Evolutionary conservation across 2,888 invertebrate species (phyloP).

Genomic region (Vanessa cardui): DNA sequence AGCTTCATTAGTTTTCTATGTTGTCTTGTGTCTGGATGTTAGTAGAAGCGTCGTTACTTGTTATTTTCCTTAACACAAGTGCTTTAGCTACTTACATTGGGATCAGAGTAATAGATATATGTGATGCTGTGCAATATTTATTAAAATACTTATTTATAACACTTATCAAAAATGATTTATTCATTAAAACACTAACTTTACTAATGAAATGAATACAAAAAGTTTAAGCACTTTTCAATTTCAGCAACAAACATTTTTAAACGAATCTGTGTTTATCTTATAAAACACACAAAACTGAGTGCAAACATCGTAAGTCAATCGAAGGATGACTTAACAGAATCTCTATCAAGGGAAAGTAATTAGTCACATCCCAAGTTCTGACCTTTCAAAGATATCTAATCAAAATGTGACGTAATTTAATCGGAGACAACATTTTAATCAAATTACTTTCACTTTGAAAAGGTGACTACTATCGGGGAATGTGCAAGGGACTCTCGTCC

Average conservation of each 20-base stretch:
- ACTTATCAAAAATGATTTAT: no score
- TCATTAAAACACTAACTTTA: no score
- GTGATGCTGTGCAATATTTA: no score
- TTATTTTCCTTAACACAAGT: no score
- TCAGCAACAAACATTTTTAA: neutral
- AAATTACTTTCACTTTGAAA: constrained; percentile 3
- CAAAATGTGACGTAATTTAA: constrained; percentile 10
- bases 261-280: neutral
- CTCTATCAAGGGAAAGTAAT: constrained; percentile 29
- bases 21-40: no score
- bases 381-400: constrained; percentile 18
- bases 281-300: neutral
- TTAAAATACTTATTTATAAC: no score
- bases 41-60: no score
- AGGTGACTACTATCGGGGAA: neutral
- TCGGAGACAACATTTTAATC: constrained; percentile 21
- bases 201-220: no score
- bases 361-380: constrained; percentile 22
- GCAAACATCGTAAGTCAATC: constrained; percentile 23
- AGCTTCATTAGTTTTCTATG: no score
- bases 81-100: no score
- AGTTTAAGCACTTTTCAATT: neutral
- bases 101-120: no score
- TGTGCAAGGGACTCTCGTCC: neutral
- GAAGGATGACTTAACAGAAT: constrained; percentile 24